Percentiles rank a stretch among this genome's conserved stretches.
Conservation (phyloP, 2,113 vertebrate genomes). For the Herpetotheres cachinnans region DNA sequence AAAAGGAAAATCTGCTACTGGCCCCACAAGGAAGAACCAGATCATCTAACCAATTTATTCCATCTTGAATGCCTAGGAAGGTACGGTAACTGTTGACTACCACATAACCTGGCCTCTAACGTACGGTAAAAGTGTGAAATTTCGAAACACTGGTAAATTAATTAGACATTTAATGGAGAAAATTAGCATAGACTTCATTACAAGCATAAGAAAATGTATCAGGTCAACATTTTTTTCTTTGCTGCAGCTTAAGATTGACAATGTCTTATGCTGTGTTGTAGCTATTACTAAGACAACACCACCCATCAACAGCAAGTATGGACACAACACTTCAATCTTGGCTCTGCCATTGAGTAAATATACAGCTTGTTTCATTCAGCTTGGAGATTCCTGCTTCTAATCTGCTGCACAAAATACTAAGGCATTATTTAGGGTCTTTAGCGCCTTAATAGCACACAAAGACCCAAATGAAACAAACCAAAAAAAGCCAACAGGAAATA, state of each 20-base stretch:
- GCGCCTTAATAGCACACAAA: neutral
- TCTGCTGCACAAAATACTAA: neutral
- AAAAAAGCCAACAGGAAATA: neutral
- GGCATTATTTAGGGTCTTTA: neutral
- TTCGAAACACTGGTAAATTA: neutral
- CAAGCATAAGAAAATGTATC: neutral
- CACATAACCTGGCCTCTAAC: neutral
- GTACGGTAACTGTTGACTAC: neutral
- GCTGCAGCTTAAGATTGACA: neutral
- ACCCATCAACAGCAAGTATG: neutral
- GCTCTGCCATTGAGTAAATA: neutral
- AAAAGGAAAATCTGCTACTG: neutral
- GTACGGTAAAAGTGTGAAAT: neutral
- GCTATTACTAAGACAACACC: neutral
- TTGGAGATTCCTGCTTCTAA: neutral
- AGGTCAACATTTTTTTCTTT: neutral
- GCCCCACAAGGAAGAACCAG: neutral
- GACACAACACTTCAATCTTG: neutral
- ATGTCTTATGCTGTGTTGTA: neutral
- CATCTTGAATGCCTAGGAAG: neutral
- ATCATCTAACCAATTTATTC: constrained; percentile 30
- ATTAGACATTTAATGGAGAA: neutral
- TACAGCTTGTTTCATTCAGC: neutral
- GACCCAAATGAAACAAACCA: neutral
- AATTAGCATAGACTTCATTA: neutral